Base-by-base conservation (phyloP, 2,797 vertebrate species). In the Anguilla marmorata region DNA sequence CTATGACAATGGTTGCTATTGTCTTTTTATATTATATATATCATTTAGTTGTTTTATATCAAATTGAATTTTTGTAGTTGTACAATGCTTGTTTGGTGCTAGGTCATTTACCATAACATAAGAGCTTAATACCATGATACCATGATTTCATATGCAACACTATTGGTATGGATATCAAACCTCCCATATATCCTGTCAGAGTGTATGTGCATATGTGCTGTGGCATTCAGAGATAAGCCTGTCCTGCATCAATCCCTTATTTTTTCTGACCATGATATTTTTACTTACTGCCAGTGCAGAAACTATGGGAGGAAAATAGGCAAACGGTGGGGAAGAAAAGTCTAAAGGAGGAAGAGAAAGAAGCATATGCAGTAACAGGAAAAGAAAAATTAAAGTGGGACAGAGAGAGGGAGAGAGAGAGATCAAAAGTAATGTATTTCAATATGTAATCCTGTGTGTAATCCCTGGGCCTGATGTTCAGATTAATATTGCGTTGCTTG, bases 381-480 rank as follows among this genome's bases (percentile, higher is more conserved):
- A 84, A 80, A 27, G 52, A 76, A 4, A 14, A 30, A 19, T 52
- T 27, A 66, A 33, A 74, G 45, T 37, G 82, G n/a, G 82, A 74
- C 30, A 56, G 30, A 30, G 54, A 30, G 54, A 85, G 7, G 7
- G 83, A 41, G 87, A 82, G 84, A 86, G 69, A 84, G 69, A 86
- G 84, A 33, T 92, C 92, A 92, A 93, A 92, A 89, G 89, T 92
- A 91, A 93, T 93, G 93, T 93, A 89, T 95, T 92, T 95, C 93
- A 92, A 92, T 95, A 94, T 95, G 92, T 96, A 96, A 97, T 96
- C 96, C 93, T 41, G 89, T 86, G 92, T 95, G 95, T 96, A 96
- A 96, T 96, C 96, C 95, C 94, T 91, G 48, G 90, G 91, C 93
- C 92, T 94, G 94, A 95, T 96, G 95, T 93, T 95, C 94, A 96